Evolutionary conservation across 2,888 invertebrate species (phyloP), one percentile per base, ranked within the genome.

Genomic region (Iphiclides podalirius): DNA sequence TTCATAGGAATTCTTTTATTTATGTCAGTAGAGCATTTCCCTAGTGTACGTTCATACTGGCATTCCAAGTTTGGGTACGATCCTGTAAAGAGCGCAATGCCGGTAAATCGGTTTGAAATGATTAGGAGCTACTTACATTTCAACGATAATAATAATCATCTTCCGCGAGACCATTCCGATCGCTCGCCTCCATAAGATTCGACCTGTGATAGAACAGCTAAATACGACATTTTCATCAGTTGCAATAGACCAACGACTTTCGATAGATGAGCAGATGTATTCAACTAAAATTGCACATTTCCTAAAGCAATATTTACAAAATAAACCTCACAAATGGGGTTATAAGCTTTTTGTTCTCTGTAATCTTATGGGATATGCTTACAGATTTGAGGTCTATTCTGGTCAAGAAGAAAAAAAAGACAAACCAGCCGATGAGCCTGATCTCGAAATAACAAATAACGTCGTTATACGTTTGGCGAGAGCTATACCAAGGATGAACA

Each of bases 281-380:
- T 57, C 70, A 4, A 72, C 69, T 20, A 75, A 74, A 61, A 53
- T 63, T 9, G 52, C 57, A 47, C 63, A 63, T 49, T 64, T 61
- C n/a, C 44, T 63, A 39, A 58, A 65, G 39, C 59, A 63, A 46
- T 61, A 60, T 49, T 52, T 63, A 51, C 61, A 58, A 59, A 52
- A 53, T 42, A 43, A 55, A 38, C 53, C 52, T 44, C 47, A 49
- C 44, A 52, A 52, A n/a, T 16, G 58, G 58, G 61, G 61, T 8
- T 56, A 40, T 43, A 63, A 53, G 57, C 50, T 56, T 37, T 58
- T 38, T 58, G 48, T 55, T 28, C 35, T 55, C 17, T 58, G 53
- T 38, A 47, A 38, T 45, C 37, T 52, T 6, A 50, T 43, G 38
- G 58, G 57, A 20, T 59, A 48, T 54, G 58, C 60, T 37, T 53